Conservation (phyloP, 2,113 vertebrate species). For the Pagrus major region DNA sequence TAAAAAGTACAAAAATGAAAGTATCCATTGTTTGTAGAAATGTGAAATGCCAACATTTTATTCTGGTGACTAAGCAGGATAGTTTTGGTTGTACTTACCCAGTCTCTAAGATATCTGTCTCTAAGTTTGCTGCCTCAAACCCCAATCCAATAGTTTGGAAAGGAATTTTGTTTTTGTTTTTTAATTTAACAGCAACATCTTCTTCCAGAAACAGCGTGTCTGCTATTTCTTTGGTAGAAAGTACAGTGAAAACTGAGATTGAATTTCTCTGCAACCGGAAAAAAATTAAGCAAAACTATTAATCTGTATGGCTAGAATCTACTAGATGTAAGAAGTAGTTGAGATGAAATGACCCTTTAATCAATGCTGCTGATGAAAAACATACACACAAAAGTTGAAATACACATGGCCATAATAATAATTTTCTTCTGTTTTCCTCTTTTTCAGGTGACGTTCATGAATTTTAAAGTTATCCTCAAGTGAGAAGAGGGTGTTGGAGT, state of each 20-base stretch:
- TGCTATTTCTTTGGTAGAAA: neutral
- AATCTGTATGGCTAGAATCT: neutral
- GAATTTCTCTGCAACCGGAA: neutral
- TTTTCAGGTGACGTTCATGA: slow-evolving; percentile 76
- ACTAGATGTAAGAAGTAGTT: neutral
- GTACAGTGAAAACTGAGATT: neutral
- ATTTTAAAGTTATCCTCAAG: slow-evolving; percentile 62
- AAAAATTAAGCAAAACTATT: neutral
- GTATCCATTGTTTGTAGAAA: too few relatives aligned
- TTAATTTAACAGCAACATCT: neutral
- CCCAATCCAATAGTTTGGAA: neutral
- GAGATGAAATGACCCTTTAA: neutral
- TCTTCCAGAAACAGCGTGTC: neutral
- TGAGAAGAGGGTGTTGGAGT: slow-evolving; percentile 75
- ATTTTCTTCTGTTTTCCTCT: slow-evolving; percentile 15
- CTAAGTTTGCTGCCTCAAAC: neutral
- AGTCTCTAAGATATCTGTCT: neutral
- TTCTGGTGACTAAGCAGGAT: too few relatives aligned
- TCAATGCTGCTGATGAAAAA: neutral
- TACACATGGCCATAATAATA: neutral
- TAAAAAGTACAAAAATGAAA: too few relatives aligned
- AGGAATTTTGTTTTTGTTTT: neutral
- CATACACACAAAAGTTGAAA: neutral
- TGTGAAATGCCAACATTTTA: too few relatives aligned
- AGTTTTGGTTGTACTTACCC: too few relatives aligned